A percentile compares a stretch with the other conserved stretches of the same genome.
These are phyloP conservation scores for Scophthalmus maximus DNA, from an alignment of 2,113 vertebrate genomes.

Conservation along the genomic window DNA sequence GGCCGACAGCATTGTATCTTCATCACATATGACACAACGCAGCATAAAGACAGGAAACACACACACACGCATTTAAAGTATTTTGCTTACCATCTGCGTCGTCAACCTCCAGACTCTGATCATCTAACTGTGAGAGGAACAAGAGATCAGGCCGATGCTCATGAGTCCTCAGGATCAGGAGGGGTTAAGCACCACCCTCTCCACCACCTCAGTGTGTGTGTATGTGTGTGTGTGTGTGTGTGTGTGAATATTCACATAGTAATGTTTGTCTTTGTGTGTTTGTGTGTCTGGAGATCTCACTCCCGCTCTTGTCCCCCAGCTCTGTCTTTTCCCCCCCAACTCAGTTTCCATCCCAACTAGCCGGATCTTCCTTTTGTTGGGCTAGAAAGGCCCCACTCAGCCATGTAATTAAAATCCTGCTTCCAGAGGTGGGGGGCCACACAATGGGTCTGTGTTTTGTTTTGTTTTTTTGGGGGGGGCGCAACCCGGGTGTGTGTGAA, in stretches of 20 bases:
- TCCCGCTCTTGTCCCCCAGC: constrained; percentile 14
- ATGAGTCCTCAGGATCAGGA: constrained; percentile 12
- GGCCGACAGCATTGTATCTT: background rate
- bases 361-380: constrained; percentile 83
- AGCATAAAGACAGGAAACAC: constrained; percentile 15
- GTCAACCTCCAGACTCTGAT: constrained; percentile 15
- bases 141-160: constrained; percentile 1
- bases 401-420: constrained; percentile 83
- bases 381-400: constrained; percentile 76
- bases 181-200: constrained; percentile 30
- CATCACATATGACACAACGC: background rate
- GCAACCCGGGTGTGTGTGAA: constrained; percentile 4
- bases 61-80: background rate
- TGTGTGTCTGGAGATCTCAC: constrained; percentile 38
- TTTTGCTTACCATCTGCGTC: constrained; percentile 60
- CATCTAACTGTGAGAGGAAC: constrained; percentile 11
- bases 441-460: constrained; percentile 33
- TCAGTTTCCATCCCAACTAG: constrained; percentile 82
- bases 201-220: background rate
- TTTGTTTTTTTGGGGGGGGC: background rate
- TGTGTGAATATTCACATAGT: constrained; percentile 47
- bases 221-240: constrained; percentile 30
- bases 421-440: constrained; percentile 57
- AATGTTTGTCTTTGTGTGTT: constrained; percentile 53
- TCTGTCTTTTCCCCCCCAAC: constrained; percentile 17